These are phyloP conservation scores for Antechinus stuartii DNA, from an alignment of 2,113 vertebrate genomes.

Conservation along the genomic window DNA sequence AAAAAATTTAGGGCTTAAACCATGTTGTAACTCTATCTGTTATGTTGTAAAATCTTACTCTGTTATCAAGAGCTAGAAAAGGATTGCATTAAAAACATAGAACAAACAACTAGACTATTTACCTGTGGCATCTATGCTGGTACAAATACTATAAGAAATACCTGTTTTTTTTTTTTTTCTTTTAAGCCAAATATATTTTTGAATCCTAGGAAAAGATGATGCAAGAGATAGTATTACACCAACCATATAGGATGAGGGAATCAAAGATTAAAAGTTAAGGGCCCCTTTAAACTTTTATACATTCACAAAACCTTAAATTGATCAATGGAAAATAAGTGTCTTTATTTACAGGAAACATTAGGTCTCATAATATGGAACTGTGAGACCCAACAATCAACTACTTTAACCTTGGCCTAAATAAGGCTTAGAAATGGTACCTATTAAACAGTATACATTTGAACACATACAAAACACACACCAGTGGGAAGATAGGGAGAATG, in stretches of 20 bases:
- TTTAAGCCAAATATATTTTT: slow-evolving; percentile 28
- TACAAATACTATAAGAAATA: not conserved
- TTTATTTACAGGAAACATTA: not conserved
- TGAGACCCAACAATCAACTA: slow-evolving; percentile 34
- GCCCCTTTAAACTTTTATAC: slow-evolving; percentile 19
- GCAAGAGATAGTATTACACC: slow-evolving; percentile 34
- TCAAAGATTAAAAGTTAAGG: not conserved
- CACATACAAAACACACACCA: slow-evolving; percentile 23
- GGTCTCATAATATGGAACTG: slow-evolving; percentile 10
- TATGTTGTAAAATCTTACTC: slow-evolving; percentile 13
- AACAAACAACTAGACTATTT: slow-evolving; percentile 19
- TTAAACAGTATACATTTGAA: slow-evolving; percentile 53
- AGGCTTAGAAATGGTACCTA: slow-evolving; percentile 39
- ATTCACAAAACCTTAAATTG: slow-evolving; percentile 8
- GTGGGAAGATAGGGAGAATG: slow-evolving; percentile 30
- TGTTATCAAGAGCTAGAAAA: not conserved
- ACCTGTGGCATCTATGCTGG: not conserved
- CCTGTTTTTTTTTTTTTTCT: not conserved
- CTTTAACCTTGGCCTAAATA: slow-evolving; percentile 50
- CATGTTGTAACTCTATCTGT: slow-evolving; percentile 19
- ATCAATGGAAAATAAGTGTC: slow-evolving; percentile 28
- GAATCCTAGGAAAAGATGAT: slow-evolving; percentile 48
- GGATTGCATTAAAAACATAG: not conserved
- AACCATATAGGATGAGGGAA: not conserved
- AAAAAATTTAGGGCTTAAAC: slow-evolving; percentile 30